Evolutionary conservation across 1,140 invertebrate species (phyloP), one percentile per base, ranked within the genome.

Genomic region (Papilio polyxenes): DNA sequence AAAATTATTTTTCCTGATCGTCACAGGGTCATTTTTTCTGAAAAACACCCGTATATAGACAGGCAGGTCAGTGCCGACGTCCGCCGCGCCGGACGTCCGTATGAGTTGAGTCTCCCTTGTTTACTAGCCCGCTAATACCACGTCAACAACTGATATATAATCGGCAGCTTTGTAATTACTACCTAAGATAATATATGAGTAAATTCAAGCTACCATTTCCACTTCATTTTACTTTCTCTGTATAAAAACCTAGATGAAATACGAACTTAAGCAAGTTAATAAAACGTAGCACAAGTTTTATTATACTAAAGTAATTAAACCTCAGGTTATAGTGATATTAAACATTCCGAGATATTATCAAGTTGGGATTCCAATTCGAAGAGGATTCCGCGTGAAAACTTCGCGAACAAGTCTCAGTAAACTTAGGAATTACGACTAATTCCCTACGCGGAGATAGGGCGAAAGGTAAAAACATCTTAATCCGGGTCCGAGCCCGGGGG

Each of bases 401-500:
- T 80, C 78, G 59, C 40, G 62, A 79, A 62, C 56, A 51, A 37
- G 69, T 72, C 76, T 10, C 53, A 80, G 44, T 79, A 59, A 80
- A 80, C 78, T 80, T 69, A 69, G 17, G 49, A 69, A 69, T 65
- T 65, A 80, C 78, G 78, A 65, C 56, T 80, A 80, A 80, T 80
- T 69, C 62, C 78, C 59, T 49, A 37, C 10, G 17, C 78, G 78
- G 62, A 80, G 78, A 80, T 80, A 80, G 59, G 59, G 17, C 56
- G 56, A 80, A 80, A 80, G 78, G 78, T 80, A 80, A 80, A 72
- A 80, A 80, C 78, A 80, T 69, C 78, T 80, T 80, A 80, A 80
- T 80, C 78, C 78, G 59, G 78, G 78, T 80, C 78, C 59, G 78
- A 80, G 78, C 78, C 78, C 78, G 59, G 48, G 78, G 78, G 78